Conservation (phyloP, 92 coral and sea anemone species). For the Phenganax marumi region DNA sequence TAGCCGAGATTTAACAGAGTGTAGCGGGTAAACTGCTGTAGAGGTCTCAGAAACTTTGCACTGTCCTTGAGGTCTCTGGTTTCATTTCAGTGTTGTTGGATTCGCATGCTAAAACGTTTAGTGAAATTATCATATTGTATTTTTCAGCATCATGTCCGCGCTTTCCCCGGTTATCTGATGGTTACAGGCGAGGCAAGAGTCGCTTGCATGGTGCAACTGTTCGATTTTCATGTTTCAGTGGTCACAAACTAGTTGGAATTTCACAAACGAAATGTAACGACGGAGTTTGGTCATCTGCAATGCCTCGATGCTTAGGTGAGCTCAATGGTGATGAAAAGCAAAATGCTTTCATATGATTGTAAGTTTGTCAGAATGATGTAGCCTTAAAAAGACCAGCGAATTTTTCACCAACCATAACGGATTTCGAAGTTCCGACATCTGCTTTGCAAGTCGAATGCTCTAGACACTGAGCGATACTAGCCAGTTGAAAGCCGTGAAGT, state of each 20-base stretch:
- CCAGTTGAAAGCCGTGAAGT: neutral
- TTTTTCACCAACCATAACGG: neutral
- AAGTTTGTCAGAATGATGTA: neutral
- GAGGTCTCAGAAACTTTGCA: too few species aligned
- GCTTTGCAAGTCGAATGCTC: too few species aligned
- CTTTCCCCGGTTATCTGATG: conserved; percentile 9
- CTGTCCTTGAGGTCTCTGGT: neutral
- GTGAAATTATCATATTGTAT: too few species aligned
- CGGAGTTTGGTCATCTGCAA: neutral
- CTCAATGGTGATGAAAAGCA: neutral
- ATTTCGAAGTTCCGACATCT: too few species aligned
- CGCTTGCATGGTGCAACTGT: conserved; percentile 6
- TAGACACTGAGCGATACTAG: neutral
- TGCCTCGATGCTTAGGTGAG: conserved; percentile 13
- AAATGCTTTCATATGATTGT: neutral
- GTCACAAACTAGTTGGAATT: conserved; percentile 6
- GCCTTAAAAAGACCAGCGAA: neutral
- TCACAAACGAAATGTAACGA: neutral
- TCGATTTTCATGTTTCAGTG: neutral
- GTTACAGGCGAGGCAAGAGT: neutral
- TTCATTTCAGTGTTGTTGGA: neutral
- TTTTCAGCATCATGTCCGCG: neutral
- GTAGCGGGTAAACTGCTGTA: too few species aligned
- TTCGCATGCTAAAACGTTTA: neutral
- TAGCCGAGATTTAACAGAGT: too few species aligned